Conservation (phyloP, 2,888 invertebrate genomes). For the Oasisia sp. region DNA sequence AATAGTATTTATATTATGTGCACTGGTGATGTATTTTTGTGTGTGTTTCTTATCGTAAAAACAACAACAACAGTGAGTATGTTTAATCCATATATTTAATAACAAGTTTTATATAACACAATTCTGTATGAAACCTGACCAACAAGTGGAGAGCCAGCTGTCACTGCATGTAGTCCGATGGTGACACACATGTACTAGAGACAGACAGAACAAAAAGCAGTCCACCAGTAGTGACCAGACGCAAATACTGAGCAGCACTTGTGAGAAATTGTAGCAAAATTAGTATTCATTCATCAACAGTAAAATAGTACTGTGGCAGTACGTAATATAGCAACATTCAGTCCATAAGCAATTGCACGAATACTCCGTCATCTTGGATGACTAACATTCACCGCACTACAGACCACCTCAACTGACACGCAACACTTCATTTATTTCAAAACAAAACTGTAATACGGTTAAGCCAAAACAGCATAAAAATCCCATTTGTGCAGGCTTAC, state of each 20-base stretch:
- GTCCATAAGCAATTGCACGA: not conserved
- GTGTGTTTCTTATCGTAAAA: not conserved
- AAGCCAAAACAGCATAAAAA: not conserved
- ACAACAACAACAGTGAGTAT: not conserved
- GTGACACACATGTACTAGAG: not conserved
- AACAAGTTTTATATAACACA: not conserved
- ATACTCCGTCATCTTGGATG: conserved; percentile 2
- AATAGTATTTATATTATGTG: too few species aligned
- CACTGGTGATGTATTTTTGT: not conserved
- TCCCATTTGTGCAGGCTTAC: too few species aligned
- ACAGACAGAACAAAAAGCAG: not conserved
- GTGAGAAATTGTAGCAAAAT: conserved; percentile 11
- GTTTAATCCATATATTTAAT: conserved; percentile 8
- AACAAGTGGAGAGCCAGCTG: not conserved
- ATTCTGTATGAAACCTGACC: not conserved
- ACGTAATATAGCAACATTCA: conserved; percentile 10
- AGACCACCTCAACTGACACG: not conserved
- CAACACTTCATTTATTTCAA: not conserved
- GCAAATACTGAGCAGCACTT: not conserved
- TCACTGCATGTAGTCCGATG: not conserved
- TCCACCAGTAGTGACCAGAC: not conserved
- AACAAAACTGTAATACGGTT: not conserved
- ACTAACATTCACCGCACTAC: not conserved
- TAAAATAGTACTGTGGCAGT: not conserved
- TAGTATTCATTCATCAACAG: not conserved